Evolutionary conservation across 2,888 invertebrate genomes (phyloP), one percentile per base, ranked within the genome.

Genomic region (Pherbina coryleti): DNA sequence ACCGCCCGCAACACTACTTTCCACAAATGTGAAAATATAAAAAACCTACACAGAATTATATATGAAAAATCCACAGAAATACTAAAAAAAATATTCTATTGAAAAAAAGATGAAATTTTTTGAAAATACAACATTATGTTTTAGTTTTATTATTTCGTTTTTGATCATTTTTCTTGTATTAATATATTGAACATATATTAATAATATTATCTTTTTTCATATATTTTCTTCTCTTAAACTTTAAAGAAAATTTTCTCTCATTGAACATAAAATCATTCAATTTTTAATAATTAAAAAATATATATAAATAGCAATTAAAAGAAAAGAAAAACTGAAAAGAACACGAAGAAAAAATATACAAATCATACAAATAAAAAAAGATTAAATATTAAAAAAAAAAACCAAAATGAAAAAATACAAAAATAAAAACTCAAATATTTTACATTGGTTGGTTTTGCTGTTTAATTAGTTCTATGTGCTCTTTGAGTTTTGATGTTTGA

Each of bases 111-210:
- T 82, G 83, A 84, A 82, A 83, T 82, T 82, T 82, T 84, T 82
- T 80, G 81, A 82, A 84, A 84, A 83, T 80, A 81, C 80, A 83
- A 62, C 78, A 81, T 82, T 83, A 83, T 83, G 84, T 83, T 82
- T 81, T 84, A 83, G 84, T 83, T 84, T 82, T 83, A 84, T 82
- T 83, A 82, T 83, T 82, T 72, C 80, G 81, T 81, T 80, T 80
- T 75, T 78, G 79, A 81, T 81, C 79, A 80, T 82, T 82, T 82
- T 81, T 81, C 79, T 81, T 81, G 81, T 80, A 80, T 82, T 80
- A 81, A 79, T 82, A 77, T 80, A 79, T 80, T 55, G 79, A 78
- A 81, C 82, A 82, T 75, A 82, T 83, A 83, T 82, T 81, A 78
- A 80, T 81, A 82, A 80, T 81, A 81, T 81, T 79, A 81, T 76